Evolutionary conservation across 2,888 invertebrate genomes (phyloP).

Genomic region (Megamerina dolium): DNA sequence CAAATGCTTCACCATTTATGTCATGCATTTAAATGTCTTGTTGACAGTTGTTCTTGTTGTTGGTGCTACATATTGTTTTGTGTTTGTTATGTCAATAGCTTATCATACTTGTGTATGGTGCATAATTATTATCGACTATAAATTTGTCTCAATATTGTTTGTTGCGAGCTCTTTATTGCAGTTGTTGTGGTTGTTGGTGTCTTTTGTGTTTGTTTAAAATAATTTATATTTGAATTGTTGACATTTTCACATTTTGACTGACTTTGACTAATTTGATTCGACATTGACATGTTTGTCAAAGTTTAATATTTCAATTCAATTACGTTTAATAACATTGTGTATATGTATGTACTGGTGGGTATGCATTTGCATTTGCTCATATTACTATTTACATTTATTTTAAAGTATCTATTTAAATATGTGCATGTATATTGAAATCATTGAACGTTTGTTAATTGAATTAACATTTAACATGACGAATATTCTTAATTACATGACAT

Average conservation of each 20-base stretch:
- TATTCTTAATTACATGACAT: too few species aligned
- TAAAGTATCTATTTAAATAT: neutral
- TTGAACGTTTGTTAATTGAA: conserved; percentile 17
- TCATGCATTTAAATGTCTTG: neutral
- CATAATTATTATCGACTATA: too few species aligned
- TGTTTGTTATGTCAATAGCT: conserved; percentile 6
- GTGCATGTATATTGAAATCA: conserved; percentile 1
- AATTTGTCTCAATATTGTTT: neutral
- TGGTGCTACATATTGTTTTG: too few species aligned
- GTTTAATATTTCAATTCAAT: neutral
- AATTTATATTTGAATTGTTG: too few species aligned
- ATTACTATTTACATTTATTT: too few species aligned
- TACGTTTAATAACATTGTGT: too few species aligned
- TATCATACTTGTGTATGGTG: too few species aligned
- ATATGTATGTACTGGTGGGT: too few species aligned
- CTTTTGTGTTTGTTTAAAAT: neutral
- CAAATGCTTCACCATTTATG: too few species aligned
- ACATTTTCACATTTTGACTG: too few species aligned
- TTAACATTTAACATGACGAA: conserved; percentile 9
- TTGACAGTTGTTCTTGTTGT: conserved; percentile 25
- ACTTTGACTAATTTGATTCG: conserved; percentile 21
- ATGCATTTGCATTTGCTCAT: too few species aligned
- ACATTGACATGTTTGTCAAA: conserved; percentile 18
- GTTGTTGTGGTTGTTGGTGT: conserved; percentile 16
- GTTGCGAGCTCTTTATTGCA: neutral